Conservation (phyloP, 2,113 vertebrate genomes). For the Heterotis niloticus region DNA sequence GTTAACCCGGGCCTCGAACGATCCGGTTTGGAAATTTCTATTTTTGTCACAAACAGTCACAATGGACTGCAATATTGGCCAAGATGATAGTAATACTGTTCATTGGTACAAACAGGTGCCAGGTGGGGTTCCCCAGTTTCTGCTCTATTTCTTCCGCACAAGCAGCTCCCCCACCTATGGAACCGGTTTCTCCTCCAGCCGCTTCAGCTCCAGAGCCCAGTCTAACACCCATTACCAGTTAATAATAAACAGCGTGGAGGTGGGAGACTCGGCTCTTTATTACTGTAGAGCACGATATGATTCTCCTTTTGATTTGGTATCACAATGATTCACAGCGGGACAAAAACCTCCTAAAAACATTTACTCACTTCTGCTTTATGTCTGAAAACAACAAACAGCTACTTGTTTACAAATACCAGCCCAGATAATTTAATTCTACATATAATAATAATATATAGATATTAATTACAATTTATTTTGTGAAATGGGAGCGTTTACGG, state of each 20-base stretch:
- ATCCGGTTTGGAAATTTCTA: too few relatives aligned
- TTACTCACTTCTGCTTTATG: slow-evolving; percentile 24
- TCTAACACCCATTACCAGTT: slow-evolving; percentile 42
- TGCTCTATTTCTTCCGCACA: rapidly evolving
- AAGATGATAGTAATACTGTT: background rate
- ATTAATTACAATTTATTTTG: too few relatives aligned
- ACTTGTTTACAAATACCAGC: too few relatives aligned
- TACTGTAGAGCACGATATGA: slow-evolving; percentile 22
- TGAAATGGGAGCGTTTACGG: too few relatives aligned
- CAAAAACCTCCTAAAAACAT: slow-evolving; percentile 42
- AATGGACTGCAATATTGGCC: slow-evolving; percentile 16
- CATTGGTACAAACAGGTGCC: slow-evolving; percentile 48
- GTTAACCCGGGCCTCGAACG: too few relatives aligned
- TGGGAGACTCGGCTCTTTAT: slow-evolving; percentile 53
- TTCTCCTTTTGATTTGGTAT: rapidly evolving
- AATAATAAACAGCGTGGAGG: slow-evolving; percentile 46
- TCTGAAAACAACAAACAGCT: too few relatives aligned
- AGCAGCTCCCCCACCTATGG: rapidly evolving
- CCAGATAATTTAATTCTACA: too few relatives aligned
- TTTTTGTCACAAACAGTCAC: too few relatives aligned
- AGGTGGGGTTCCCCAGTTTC: slow-evolving; percentile 36
- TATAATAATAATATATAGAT: too few relatives aligned
- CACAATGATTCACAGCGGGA: slow-evolving; percentile 51
- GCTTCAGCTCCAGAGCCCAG: slow-evolving; percentile 42
- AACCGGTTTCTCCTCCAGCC: slow-evolving; percentile 45